These are phyloP conservation scores for Stictonetta naevosa DNA, from an alignment of 2,113 vertebrate genomes.

Conservation along the genomic window DNA sequence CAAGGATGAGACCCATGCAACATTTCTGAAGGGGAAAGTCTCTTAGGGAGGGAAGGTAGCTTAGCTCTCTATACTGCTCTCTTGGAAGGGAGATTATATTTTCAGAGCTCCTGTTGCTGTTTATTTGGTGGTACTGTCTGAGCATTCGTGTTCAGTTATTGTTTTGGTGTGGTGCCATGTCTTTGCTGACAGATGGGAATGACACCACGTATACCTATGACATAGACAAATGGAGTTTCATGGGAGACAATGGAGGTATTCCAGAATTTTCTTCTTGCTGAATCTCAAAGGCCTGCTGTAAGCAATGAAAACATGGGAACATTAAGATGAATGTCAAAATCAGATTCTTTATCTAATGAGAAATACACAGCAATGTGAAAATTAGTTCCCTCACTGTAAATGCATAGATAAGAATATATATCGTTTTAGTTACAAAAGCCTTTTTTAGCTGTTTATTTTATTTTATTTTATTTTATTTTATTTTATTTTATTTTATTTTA, in stretches of 20 bases:
- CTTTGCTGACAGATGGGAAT: background rate
- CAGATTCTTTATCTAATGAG: background rate
- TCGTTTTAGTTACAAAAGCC: background rate
- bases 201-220: background rate
- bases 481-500: no score
- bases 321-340: background rate
- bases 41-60: background rate
- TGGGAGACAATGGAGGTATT: background rate
- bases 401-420: background rate
- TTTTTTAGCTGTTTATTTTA: background rate
- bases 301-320: background rate
- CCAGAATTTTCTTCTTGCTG: background rate
- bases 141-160: background rate
- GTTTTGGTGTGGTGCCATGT: background rate
- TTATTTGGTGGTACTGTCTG: background rate
- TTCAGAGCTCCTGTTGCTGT: background rate
- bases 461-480: no score
- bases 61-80: background rate
- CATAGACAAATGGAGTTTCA: background rate
- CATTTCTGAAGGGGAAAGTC: background rate
- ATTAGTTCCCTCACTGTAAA: background rate
- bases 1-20: background rate
- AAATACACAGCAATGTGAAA: background rate
- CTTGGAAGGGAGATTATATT: background rate
- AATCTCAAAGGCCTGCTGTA: slow-evolving; percentile 3